Evolutionary conservation across 1,140 invertebrate genomes (phyloP).

Genomic region (Teleopsis dalmanni): DNA sequence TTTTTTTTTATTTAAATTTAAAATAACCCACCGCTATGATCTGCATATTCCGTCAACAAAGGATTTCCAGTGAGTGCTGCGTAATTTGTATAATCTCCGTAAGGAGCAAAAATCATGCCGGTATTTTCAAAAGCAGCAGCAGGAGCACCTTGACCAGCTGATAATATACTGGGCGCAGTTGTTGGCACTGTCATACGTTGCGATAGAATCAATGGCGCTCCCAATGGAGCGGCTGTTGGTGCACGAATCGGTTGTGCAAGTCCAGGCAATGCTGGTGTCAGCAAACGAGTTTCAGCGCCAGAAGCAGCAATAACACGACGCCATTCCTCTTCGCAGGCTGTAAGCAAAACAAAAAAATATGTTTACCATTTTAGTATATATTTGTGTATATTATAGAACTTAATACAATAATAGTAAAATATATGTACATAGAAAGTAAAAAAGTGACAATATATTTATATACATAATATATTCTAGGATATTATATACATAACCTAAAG

Average conservation of each 20-base stretch:
- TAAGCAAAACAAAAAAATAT: constrained; percentile 37
- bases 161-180: constrained; percentile 62
- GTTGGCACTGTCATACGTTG: constrained; percentile 76
- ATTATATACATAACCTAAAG: too few species aligned
- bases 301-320: constrained; percentile 67
- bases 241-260: constrained; percentile 57
- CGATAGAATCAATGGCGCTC: constrained; percentile 80
- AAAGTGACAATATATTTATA: too few species aligned
- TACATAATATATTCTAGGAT: too few species aligned
- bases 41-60: constrained; percentile 77
- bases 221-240: constrained; percentile 60
- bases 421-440: too few species aligned
- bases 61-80: constrained; percentile 70
- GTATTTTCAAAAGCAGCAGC: constrained; percentile 57
- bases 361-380: neutral
- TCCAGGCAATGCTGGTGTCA: constrained; percentile 56
- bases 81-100: constrained; percentile 82
- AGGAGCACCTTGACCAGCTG: constrained; percentile 66
- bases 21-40: constrained; percentile 94
- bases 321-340: constrained; percentile 66
- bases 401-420: too few species aligned
- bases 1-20: constrained; percentile 59
- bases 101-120: constrained; percentile 66
- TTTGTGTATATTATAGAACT: too few species aligned
- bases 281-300: constrained; percentile 63